These are phyloP conservation scores for Phalera bucephala DNA, from an alignment of 2,888 invertebrate species.

Conservation along the genomic window DNA sequence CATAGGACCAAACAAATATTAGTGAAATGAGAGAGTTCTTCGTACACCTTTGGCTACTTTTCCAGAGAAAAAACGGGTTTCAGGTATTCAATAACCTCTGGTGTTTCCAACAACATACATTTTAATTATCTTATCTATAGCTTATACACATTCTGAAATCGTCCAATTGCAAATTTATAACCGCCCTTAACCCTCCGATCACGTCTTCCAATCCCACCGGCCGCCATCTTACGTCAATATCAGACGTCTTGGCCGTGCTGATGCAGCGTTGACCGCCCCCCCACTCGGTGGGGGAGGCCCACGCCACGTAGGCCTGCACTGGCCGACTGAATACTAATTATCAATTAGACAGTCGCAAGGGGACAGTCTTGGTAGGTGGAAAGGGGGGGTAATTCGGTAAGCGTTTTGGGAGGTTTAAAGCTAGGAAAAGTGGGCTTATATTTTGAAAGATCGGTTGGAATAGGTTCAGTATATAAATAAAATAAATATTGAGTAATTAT, in stretches of 20 bases:
- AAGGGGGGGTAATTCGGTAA: constrained; percentile 7
- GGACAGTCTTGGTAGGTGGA: constrained; percentile 36
- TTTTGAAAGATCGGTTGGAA: no score
- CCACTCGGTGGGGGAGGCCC: constrained; percentile 23
- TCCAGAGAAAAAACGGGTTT: no score
- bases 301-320: constrained; percentile 68
- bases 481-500: no score
- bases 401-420: not conserved
- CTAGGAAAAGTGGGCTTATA: not conserved
- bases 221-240: constrained; percentile 57
- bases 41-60: no score
- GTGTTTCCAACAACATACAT: no score
- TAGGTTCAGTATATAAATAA: no score
- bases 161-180: constrained; percentile 12
- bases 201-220: constrained; percentile 53
- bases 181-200: no score
- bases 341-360: constrained; percentile 51
- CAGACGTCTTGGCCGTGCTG: constrained; percentile 55
- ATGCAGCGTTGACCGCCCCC: constrained; percentile 48
- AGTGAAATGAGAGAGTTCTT: no score
- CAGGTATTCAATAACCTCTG: no score
- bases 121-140: no score
- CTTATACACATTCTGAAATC: no score
- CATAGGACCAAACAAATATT: no score
- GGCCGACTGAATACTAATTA: constrained; percentile 71